A percentile compares a stretch with the other conserved stretches of the same genome.
These are phyloP conservation scores for Ctenodactylus gundi DNA, from an alignment of 2,113 vertebrate genomes.

Conservation along the genomic window DNA sequence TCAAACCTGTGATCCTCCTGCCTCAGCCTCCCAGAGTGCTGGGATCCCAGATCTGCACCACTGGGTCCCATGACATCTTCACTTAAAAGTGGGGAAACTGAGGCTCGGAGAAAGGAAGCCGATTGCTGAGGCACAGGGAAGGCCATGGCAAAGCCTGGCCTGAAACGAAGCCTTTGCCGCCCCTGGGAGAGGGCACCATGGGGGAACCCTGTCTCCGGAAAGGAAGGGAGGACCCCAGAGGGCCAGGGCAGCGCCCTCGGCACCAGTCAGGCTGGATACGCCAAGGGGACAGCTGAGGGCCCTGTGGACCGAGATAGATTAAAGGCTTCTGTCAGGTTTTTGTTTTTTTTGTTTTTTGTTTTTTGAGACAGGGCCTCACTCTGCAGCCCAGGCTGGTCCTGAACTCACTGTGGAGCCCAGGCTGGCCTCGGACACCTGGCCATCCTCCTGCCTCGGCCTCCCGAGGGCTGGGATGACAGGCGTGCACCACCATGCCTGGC, in stretches of 20 bases:
- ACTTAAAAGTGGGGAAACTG: not conserved
- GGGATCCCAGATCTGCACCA: not conserved
- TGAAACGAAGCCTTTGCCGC: not conserved
- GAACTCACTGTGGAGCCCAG: too few relatives aligned
- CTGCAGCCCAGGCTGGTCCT: too few relatives aligned
- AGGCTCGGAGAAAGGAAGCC: not conserved
- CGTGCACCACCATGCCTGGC: too few relatives aligned
- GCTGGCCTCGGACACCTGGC: too few relatives aligned
- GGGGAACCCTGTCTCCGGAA: not conserved
- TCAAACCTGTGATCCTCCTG: too few relatives aligned
- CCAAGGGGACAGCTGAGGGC: not conserved
- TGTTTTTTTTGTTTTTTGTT: too few relatives aligned
- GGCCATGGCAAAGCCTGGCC: rapidly evolving
- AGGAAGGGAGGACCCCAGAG: not conserved
- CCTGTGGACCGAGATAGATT: not conserved
- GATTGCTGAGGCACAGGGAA: rapidly evolving
- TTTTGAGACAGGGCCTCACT: too few relatives aligned
- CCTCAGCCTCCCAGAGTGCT: not conserved
- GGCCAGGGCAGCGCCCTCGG: not conserved
- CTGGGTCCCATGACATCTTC: not conserved
- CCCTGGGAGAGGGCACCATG: not conserved
- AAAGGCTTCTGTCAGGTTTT: too few relatives aligned
- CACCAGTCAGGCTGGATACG: not conserved
- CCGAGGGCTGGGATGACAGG: too few relatives aligned
- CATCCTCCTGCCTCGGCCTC: too few relatives aligned